Percentiles rank a stretch among this genome's conserved stretches.
Conservation (phyloP, 2,113 vertebrate genomes). For the Caranx melampygus region DNA sequence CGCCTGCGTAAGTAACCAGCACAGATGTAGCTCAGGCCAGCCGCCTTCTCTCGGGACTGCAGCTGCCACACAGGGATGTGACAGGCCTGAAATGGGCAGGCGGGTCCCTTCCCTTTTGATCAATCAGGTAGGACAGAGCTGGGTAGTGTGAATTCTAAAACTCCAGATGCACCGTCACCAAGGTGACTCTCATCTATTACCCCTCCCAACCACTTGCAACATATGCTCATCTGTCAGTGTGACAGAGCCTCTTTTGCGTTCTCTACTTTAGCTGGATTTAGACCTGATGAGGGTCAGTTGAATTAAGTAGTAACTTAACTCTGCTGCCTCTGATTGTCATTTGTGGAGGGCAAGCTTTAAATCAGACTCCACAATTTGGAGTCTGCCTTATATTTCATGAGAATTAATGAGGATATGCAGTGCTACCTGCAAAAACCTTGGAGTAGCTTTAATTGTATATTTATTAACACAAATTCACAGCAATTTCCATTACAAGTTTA, state of each 20-base stretch:
- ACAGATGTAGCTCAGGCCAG: constrained; percentile 50
- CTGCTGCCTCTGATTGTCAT: constrained; percentile 31
- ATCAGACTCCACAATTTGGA: not conserved
- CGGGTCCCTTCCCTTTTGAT: constrained; percentile 76
- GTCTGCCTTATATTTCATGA: not conserved
- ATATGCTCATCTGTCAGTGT: constrained; percentile 63
- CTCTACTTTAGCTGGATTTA: constrained; percentile 51
- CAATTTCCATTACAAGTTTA: not conserved
- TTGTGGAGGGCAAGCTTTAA: constrained; percentile 33
- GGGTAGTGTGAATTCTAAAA: constrained; percentile 66
- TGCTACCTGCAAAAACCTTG: not conserved
- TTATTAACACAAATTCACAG: constrained; percentile 2
- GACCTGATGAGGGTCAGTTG: constrained; percentile 36
- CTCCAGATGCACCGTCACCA: constrained; percentile 73
- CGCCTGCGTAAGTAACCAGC: constrained; percentile 49
- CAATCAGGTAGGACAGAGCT: constrained; percentile 71
- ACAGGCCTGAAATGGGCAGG: constrained; percentile 67
- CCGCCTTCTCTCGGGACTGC: constrained; percentile 55
- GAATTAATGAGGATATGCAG: constrained; percentile 11
- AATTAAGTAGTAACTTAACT: constrained; percentile 54
- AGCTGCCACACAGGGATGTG: constrained; percentile 65
- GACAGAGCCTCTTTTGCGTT: constrained; percentile 39
- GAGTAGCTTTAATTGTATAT: not conserved
- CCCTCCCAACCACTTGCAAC: constrained; percentile 37
- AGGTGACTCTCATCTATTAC: constrained; percentile 75